Conservation (phyloP, 1,140 invertebrate species). For the Drosophila teissieri region DNA sequence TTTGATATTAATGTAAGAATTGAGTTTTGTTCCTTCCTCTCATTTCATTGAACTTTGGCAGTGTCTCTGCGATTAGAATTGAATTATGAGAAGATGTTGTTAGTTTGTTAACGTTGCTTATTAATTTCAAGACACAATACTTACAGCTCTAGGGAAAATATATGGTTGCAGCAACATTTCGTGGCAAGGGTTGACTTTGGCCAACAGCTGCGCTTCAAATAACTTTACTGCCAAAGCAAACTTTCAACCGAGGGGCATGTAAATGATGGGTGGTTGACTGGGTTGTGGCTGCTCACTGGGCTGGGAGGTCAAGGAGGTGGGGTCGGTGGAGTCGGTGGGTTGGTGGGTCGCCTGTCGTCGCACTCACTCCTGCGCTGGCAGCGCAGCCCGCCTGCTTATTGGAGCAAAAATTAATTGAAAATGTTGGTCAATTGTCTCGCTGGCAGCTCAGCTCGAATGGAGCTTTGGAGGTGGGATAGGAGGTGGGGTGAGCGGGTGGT, state of each 20-base stretch:
- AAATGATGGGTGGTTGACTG: conserved; percentile 17
- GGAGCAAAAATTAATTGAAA: conserved; percentile 84
- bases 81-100: no score
- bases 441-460: conserved; percentile 24
- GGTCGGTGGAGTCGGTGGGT: background rate
- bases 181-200: conserved; percentile 59
- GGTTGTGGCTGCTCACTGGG: background rate
- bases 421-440: conserved; percentile 82
- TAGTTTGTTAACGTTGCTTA: no score
- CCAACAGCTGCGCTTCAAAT: conserved; percentile 74
- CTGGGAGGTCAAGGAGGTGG: background rate
- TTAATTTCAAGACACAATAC: background rate
- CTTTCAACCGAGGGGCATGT: conserved; percentile 20
- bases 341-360: conserved; percentile 1
- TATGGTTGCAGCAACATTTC: conserved; percentile 68
- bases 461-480: background rate
- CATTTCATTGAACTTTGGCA: no score
- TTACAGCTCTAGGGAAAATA: conserved; percentile 52
- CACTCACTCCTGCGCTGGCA: conserved; percentile 6
- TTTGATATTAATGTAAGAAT: no score
- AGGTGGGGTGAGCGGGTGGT: background rate
- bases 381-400: conserved; percentile 70
- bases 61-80: no score
- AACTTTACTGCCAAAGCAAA: conserved; percentile 65
- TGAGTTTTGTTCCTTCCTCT: no score